Conservation (phyloP, 2,113 vertebrate species). For the Arvicanthis niloticus region DNA sequence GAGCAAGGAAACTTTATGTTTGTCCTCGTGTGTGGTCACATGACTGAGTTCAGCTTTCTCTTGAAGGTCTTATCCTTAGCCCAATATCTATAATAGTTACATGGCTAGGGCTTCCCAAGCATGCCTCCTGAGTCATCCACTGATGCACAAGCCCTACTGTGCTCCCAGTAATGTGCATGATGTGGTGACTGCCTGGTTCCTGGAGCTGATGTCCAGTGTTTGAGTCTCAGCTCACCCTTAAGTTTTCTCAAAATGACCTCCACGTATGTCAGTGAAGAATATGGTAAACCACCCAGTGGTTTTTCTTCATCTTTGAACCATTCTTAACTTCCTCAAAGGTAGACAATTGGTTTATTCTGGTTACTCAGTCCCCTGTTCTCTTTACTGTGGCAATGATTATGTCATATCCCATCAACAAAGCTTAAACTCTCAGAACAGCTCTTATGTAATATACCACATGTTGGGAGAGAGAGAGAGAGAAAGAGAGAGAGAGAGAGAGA, state of each 20-base stretch:
- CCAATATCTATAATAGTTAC: neutral
- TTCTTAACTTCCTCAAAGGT: neutral
- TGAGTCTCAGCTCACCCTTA: neutral
- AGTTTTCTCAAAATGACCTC: neutral
- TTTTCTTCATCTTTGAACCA: conserved; percentile 29
- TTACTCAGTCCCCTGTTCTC: neutral
- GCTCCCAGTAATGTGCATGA: neutral
- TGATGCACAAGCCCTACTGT: neutral
- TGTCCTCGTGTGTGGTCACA: neutral
- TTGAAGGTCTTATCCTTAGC: neutral
- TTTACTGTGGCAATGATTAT: neutral
- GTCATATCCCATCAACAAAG: neutral
- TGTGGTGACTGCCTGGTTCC: neutral
- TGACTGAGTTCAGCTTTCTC: neutral
- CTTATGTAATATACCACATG: neutral
- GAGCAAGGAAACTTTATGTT: neutral
- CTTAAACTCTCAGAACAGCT: neutral
- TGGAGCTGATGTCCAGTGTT: neutral
- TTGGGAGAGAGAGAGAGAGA: no score
- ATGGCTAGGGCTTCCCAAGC: neutral
- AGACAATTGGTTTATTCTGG: neutral
- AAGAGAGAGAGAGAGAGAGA: neutral
- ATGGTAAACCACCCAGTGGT: neutral
- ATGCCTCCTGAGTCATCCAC: neutral
- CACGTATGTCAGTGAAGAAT: neutral